These are phyloP conservation scores for Pachyrhynchus sulphureomaculatus DNA, from an alignment of 1,140 invertebrate species.

Conservation along the genomic window DNA sequence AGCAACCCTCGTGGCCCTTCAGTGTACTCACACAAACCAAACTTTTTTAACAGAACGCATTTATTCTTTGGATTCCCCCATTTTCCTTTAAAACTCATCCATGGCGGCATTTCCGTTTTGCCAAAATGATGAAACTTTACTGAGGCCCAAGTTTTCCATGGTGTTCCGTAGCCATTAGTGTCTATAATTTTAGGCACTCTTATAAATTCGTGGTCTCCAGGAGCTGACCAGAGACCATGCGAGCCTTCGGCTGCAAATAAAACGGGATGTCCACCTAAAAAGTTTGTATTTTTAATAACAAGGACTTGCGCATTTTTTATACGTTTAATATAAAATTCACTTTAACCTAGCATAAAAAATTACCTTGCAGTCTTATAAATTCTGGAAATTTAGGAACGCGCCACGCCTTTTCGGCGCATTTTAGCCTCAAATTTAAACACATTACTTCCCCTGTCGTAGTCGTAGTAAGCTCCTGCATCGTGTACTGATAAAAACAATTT, in stretches of 20 bases:
- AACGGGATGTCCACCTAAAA: slow-evolving; percentile 57
- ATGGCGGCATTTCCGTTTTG: slow-evolving; percentile 52
- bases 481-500: slow-evolving; percentile 64
- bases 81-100: slow-evolving; percentile 62
- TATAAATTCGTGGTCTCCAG: slow-evolving; percentile 62
- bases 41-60: slow-evolving; percentile 59
- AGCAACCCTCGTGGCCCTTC: slow-evolving; percentile 65
- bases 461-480: slow-evolving; percentile 63
- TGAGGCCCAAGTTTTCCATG: slow-evolving; percentile 64
- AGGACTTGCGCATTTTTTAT: too few species aligned
- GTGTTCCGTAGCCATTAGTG: slow-evolving; percentile 60
- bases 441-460: slow-evolving; percentile 54
- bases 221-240: slow-evolving; percentile 65
- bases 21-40: slow-evolving; percentile 63
- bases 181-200: slow-evolving; percentile 61
- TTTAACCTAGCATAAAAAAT: too few species aligned
- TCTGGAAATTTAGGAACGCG: slow-evolving; percentile 62
- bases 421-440: slow-evolving; percentile 59
- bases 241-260: slow-evolving; percentile 66
- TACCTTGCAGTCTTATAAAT: slow-evolving; percentile 54
- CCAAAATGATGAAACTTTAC: slow-evolving; percentile 52
- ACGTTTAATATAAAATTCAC: too few species aligned
- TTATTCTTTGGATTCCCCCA: slow-evolving; percentile 66
- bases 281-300: too few species aligned
- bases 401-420: slow-evolving; percentile 60